phyloP scores from a whole-genome alignment of 2,113 vertebrate species.

The Erythrocebus patas region DNA sequence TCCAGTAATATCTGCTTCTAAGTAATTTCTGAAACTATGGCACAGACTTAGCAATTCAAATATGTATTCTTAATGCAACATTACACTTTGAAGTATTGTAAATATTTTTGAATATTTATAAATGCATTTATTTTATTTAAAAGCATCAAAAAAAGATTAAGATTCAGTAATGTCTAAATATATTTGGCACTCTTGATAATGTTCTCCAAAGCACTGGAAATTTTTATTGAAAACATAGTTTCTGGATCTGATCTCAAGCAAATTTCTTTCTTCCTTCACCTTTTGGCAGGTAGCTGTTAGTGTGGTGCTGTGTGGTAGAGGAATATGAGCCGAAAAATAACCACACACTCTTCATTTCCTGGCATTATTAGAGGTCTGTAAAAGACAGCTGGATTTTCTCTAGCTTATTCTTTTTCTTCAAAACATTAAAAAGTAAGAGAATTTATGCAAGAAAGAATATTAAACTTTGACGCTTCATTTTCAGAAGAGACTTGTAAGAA shows the following conservation, averaged over 20 bases:
- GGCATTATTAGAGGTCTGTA: not conserved
- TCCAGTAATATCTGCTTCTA: not conserved
- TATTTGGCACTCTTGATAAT: not conserved
- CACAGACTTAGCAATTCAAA: not conserved
- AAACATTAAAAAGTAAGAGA: not conserved
- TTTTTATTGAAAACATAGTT: not conserved
- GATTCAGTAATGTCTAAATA: not conserved
- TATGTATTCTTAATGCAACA: not conserved
- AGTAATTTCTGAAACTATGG: not conserved
- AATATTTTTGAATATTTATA: constrained; percentile 10
- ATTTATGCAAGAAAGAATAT: not conserved
- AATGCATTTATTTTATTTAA: not conserved
- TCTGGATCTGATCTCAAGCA: not conserved
- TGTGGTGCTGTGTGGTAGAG: not conserved
- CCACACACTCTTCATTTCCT: not conserved
- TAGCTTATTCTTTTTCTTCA: not conserved
- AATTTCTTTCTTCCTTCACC: not conserved
- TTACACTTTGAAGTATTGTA: not conserved
- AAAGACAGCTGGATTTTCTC: not conserved
- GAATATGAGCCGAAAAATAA: not conserved
- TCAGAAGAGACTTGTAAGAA: constrained; percentile 61
- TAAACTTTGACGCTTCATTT: constrained; percentile 57
- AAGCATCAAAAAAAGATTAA: not conserved
- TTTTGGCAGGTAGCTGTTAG: not conserved
- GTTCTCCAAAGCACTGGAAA: not conserved